A percentile compares a stretch with the other conserved stretches of the same genome.
These are phyloP conservation scores for Drosophila teissieri DNA, from an alignment of 1,140 invertebrate species.

Conservation along the genomic window DNA sequence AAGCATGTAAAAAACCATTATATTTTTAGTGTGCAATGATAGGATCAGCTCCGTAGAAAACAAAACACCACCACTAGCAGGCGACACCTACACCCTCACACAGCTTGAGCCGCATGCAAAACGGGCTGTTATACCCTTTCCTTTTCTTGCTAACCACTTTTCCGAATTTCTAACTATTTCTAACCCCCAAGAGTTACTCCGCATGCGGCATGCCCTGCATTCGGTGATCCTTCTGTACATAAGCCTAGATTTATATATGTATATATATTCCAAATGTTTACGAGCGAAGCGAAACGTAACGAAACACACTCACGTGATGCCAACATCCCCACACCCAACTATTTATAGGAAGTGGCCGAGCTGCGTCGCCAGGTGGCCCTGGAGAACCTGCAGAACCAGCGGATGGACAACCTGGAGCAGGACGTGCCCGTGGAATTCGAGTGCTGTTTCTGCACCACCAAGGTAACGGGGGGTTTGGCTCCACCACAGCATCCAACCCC, in stretches of 20 bases:
- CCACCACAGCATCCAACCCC: background rate
- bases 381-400: slow-evolving; percentile 83
- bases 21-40: background rate
- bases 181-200: slow-evolving; percentile 14
- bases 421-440: slow-evolving; percentile 96
- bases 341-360: slow-evolving; percentile 84
- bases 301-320: slow-evolving; percentile 61
- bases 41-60: background rate
- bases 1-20: no score
- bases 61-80: slow-evolving; percentile 4
- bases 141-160: slow-evolving; percentile 14
- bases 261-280: slow-evolving; percentile 22
- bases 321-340: slow-evolving; percentile 60
- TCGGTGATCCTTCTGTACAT: slow-evolving; percentile 22
- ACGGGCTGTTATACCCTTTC: background rate
- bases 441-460: slow-evolving; percentile 97
- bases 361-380: slow-evolving; percentile 84
- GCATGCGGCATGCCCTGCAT: slow-evolving; percentile 36
- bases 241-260: slow-evolving; percentile 20
- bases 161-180: slow-evolving; percentile 6
- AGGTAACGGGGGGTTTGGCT: slow-evolving; percentile 87
- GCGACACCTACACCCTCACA: slow-evolving; percentile 16
- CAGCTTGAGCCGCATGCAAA: slow-evolving; percentile 32
- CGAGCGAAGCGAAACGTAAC: slow-evolving; percentile 42
- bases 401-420: slow-evolving; percentile 90